Percentiles rank a stretch among this genome's conserved stretches.
Evolutionary conservation across 1,140 invertebrate genomes (phyloP).

Genomic region (Drosophila santomea): DNA sequence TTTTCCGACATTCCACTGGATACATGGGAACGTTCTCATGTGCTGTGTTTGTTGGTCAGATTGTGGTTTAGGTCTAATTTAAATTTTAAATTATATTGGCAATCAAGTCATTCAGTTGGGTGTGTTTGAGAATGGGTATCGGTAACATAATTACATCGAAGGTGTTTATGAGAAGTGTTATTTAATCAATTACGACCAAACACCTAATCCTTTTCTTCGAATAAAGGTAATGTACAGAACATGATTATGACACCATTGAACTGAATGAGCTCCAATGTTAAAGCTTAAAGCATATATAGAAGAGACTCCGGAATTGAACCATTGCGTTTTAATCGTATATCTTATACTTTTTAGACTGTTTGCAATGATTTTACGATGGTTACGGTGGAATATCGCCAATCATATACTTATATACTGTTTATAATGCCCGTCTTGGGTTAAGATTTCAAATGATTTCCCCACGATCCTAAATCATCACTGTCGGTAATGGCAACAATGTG

Average conservation of each 20-base stretch:
- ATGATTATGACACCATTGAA: too few relatives aligned
- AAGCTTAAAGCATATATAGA: too few relatives aligned
- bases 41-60: constrained; percentile 24
- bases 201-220: not conserved
- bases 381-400: not conserved
- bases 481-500: constrained; percentile 33
- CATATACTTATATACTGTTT: constrained; percentile 1
- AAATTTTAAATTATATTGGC: constrained; percentile 44
- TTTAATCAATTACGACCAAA: not conserved
- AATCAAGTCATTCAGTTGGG: constrained; percentile 38
- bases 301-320: too few relatives aligned
- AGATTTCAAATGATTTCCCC: constrained; percentile 11
- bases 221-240: too few relatives aligned
- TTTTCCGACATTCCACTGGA: constrained; percentile 15
- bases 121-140: constrained; percentile 8
- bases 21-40: constrained; percentile 55
- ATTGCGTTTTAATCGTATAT: too few relatives aligned
- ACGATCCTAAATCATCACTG: constrained; percentile 11
- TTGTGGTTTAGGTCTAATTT: constrained; percentile 45
- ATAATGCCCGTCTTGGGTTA: not conserved
- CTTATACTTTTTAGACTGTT: not conserved
- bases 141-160: constrained; percentile 13
- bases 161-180: constrained; percentile 10
- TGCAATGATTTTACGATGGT: constrained; percentile 4
- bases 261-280: not conserved